These are phyloP conservation scores for Gymnogyps californianus DNA, from an alignment of 2,113 vertebrate genomes.

Conservation along the genomic window DNA sequence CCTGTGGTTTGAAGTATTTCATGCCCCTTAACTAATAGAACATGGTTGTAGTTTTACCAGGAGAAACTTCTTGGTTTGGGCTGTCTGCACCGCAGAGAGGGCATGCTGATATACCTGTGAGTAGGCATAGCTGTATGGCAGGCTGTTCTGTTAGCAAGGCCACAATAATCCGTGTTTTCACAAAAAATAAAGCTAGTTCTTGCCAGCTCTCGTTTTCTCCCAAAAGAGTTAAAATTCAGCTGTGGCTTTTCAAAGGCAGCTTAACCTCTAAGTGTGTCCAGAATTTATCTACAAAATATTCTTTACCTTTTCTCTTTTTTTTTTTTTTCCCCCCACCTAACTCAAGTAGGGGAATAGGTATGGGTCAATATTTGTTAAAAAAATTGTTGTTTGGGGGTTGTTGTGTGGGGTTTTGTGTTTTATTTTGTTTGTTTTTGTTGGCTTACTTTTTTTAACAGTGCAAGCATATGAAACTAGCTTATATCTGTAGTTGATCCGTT, in stretches of 20 bases:
- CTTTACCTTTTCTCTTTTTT: background rate
- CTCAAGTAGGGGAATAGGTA: background rate
- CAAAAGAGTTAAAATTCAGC: background rate
- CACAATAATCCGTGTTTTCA: background rate
- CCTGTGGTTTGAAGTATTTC: background rate
- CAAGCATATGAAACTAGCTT: background rate
- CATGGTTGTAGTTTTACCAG: background rate
- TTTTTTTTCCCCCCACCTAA: fast-evolving
- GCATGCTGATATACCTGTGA: fast-evolving
- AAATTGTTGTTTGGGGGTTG: background rate
- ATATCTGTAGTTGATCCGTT: background rate
- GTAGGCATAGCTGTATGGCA: background rate
- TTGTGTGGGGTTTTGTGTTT: background rate
- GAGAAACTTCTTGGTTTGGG: background rate
- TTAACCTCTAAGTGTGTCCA: background rate
- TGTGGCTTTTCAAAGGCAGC: background rate
- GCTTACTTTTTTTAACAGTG: background rate
- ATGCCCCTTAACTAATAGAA: background rate
- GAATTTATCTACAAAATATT: background rate
- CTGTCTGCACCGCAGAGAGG: background rate
- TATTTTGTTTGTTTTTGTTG: background rate
- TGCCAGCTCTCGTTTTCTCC: background rate
- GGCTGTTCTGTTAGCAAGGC: background rate
- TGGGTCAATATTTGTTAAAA: background rate
- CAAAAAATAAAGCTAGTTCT: background rate